phyloP scores from a whole-genome alignment of 2,113 vertebrate genomes.

The Gorsachius goisagi region DNA sequence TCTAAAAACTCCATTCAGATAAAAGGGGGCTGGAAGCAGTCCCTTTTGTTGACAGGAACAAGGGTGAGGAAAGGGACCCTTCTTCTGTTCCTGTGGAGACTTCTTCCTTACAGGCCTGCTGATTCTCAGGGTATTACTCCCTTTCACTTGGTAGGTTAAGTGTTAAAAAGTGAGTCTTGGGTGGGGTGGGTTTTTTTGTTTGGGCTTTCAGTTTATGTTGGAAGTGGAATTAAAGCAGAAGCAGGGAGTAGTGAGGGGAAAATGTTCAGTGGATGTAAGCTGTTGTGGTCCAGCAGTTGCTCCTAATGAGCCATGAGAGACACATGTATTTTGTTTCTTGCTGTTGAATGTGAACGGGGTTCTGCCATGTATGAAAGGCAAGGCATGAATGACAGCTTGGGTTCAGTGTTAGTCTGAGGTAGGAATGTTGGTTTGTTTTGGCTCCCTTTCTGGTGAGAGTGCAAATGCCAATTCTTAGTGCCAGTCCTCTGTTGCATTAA shows the following conservation, averaged over 20 bases:
- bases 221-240: not conserved
- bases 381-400: not conserved
- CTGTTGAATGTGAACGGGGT: not conserved
- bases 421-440: not conserved
- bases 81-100: not conserved
- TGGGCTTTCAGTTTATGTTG: not conserved
- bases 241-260: not conserved
- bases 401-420: not conserved
- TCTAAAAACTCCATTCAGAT: not conserved
- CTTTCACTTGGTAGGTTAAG: not conserved
- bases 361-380: not conserved
- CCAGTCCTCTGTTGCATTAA: not conserved
- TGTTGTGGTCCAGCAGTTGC: not conserved
- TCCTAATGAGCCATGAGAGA: not conserved
- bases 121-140: not conserved
- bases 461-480: not conserved
- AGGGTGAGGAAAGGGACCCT: not conserved
- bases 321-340: not conserved
- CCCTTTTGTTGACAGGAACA: not conserved
- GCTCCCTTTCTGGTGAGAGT: not conserved
- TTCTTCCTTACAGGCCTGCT: not conserved
- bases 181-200: not conserved
- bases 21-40: not conserved
- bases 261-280: not conserved
- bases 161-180: not conserved